phyloP scores from a whole-genome alignment of 2,797 vertebrate species.

The Chloroceryle amazona region DNA sequence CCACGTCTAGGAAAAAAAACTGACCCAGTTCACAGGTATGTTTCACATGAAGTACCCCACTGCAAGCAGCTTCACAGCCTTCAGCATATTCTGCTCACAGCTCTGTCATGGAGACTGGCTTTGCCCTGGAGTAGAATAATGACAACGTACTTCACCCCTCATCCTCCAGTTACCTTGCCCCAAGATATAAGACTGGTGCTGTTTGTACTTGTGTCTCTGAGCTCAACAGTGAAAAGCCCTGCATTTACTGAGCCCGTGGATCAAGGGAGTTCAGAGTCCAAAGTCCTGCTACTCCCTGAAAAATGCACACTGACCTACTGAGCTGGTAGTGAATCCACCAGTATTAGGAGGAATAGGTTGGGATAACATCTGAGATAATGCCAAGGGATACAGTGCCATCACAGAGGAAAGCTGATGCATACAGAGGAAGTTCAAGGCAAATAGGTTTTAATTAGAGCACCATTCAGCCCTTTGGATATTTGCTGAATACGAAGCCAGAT shows the following conservation, averaged over 20 bases:
- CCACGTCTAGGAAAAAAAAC: background rate
- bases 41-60: background rate
- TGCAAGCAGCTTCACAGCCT: background rate
- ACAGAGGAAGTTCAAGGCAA: conserved; percentile 14
- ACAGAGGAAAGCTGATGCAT: background rate
- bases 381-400: background rate
- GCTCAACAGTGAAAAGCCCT: background rate
- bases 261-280: background rate
- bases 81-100: background rate
- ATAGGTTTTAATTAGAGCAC: conserved; percentile 52
- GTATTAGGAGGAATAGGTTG: background rate
- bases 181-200: background rate
- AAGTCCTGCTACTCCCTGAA: background rate
- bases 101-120: background rate
- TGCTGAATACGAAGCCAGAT: conserved; percentile 11
- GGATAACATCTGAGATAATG: background rate
- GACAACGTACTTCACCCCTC: fast-evolving
- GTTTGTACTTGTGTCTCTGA: background rate
- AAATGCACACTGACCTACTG: background rate
- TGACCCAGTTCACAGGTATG: background rate
- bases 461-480: conserved; percentile 45
- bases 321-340: background rate
- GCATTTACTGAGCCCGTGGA: background rate
- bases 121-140: background rate
- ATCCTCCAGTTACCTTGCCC: background rate